Conservation (phyloP, 2,888 invertebrate species). For the Eudasyphora cyanicolor region DNA sequence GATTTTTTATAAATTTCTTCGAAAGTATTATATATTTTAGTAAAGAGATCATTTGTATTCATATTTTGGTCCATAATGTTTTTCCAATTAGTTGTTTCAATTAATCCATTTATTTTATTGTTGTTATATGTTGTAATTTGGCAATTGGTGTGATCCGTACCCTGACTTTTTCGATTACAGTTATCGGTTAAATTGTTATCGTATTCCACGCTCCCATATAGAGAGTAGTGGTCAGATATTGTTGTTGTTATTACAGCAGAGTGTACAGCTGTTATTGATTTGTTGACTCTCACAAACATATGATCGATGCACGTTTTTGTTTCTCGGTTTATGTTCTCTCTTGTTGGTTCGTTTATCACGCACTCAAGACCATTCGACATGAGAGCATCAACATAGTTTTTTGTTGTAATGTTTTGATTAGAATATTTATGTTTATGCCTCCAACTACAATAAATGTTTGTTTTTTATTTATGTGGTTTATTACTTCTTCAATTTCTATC, state of each 20-base stretch:
- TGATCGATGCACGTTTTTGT: no score
- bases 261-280: neutral
- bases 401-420: neutral
- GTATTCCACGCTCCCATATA: conserved; percentile 26
- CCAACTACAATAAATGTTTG: neutral
- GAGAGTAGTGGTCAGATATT: no score
- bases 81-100: conserved; percentile 5
- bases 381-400: neutral
- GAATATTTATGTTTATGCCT: neutral
- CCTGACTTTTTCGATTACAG: neutral
- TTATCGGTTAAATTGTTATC: neutral
- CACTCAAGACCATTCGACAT: conserved; percentile 4
- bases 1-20: conserved; percentile 8
- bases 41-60: neutral
- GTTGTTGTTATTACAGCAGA: neutral
- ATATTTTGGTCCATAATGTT: neutral
- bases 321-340: no score
- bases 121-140: neutral
- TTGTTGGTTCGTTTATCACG: neutral
- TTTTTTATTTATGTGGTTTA: neutral
- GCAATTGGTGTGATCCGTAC: neutral
- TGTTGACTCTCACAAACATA: neutral
- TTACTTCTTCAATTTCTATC: neutral
- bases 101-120: neutral
- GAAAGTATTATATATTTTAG: neutral